Evolutionary conservation across 2,797 vertebrate species (phyloP).

Genomic region (Sebastes elongatus): DNA sequence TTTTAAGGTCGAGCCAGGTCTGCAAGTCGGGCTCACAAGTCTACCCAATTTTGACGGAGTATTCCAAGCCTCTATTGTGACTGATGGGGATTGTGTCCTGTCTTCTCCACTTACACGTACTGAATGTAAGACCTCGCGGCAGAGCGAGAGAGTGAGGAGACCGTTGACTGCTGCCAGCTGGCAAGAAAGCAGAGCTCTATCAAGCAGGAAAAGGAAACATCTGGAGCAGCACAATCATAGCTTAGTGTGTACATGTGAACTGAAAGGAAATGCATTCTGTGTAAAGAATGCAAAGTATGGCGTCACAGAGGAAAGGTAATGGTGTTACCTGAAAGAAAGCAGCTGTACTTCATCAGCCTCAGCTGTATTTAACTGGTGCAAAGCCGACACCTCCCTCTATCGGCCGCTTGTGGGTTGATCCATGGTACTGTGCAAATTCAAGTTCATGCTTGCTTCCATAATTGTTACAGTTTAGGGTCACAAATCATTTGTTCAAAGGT

Average conservation of each 20-base stretch:
- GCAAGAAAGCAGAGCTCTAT: not conserved
- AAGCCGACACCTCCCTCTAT: not conserved
- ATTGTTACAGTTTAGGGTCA: not conserved
- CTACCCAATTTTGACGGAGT: not conserved
- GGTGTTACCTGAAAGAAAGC: not conserved
- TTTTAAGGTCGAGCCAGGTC: not conserved
- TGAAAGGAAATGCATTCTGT: not conserved
- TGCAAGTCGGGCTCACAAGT: not conserved
- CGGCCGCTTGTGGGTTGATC: not conserved
- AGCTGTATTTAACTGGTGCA: not conserved
- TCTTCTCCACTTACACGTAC: not conserved
- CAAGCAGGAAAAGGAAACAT: not conserved
- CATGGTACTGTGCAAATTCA: not conserved
- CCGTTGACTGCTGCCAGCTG: conserved; percentile 5
- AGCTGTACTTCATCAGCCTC: not conserved
- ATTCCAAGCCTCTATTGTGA: not conserved
- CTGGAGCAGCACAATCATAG: not conserved
- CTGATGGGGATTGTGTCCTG: not conserved
- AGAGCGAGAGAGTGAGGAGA: not conserved
- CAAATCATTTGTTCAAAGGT: not conserved
- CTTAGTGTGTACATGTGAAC: not conserved
- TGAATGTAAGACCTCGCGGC: not conserved
- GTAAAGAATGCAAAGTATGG: not conserved
- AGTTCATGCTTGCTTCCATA: not conserved
- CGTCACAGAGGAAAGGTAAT: not conserved